These are phyloP conservation scores for Caenorhabditis sp. DNA, from an alignment of 2,888 invertebrate species.

Conservation along the genomic window DNA sequence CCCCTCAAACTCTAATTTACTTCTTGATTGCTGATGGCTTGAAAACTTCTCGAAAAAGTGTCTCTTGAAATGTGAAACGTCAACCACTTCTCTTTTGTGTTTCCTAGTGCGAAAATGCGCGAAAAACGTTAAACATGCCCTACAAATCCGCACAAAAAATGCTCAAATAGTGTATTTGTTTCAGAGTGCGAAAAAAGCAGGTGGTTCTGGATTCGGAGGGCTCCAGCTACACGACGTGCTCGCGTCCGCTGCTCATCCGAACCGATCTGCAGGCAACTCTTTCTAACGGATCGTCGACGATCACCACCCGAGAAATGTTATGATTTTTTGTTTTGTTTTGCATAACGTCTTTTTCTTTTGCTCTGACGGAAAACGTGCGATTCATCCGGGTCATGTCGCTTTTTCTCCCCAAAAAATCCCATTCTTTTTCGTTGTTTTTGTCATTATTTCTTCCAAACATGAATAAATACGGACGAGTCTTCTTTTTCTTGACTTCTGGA, in stretches of 20 bases:
- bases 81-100: too few species aligned
- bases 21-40: too few species aligned
- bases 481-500: too few species aligned
- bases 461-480: too few species aligned
- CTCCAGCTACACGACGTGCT: conserved; percentile 63
- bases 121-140: too few species aligned
- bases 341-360: conserved; percentile 6
- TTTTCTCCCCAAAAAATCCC: not conserved
- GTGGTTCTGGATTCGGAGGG: conserved; percentile 58
- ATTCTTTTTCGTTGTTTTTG: not conserved
- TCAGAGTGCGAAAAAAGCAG: conserved; percentile 62
- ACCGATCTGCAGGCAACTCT: conserved; percentile 57
- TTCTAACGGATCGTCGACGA: conserved; percentile 54
- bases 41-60: too few species aligned
- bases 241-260: conserved; percentile 64
- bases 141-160: too few species aligned
- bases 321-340: not conserved
- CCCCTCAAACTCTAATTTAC: conserved; percentile 18
- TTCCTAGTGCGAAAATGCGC: too few species aligned
- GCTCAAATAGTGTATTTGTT: conserved; percentile 23
- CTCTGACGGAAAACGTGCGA: conserved; percentile 32
- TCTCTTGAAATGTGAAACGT: too few species aligned
- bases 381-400: conserved; percentile 39
- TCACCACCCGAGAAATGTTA: conserved; percentile 47
- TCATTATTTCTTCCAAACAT: not conserved